Percentiles rank a stretch among this genome's conserved stretches.
phyloP scores from a whole-genome alignment of 2,113 vertebrate species.

The Gymnogyps californianus region DNA sequence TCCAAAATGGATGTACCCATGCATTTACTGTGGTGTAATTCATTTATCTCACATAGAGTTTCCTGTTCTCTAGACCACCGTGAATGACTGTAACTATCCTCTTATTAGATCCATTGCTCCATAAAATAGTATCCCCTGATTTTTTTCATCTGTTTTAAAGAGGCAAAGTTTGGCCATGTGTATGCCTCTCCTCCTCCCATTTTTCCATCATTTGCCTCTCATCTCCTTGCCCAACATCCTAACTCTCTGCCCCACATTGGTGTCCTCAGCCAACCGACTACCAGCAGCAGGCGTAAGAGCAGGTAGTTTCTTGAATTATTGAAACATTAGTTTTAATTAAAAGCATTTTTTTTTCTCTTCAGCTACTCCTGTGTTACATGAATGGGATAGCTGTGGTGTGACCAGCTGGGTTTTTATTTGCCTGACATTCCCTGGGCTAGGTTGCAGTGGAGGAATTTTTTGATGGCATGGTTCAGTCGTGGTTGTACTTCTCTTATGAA shows the following conservation, averaged over 20 bases:
- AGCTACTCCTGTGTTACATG: background rate
- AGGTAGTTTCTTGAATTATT: background rate
- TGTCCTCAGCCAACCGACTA: background rate
- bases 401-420: background rate
- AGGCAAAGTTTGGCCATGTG: background rate
- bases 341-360: background rate
- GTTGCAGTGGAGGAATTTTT: background rate
- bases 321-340: background rate
- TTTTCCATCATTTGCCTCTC: background rate
- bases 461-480: background rate
- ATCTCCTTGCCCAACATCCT: background rate
- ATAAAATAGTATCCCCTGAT: background rate
- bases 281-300: background rate
- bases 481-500: background rate
- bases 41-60: background rate
- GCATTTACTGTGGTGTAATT: background rate
- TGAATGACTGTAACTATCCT: background rate
- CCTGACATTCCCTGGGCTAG: background rate
- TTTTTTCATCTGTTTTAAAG: background rate
- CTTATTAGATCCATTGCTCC: background rate
- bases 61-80: background rate
- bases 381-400: background rate
- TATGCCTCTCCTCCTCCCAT: background rate
- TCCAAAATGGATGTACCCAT: background rate
- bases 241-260: background rate